phyloP scores from a whole-genome alignment of 2,113 vertebrate genomes.

The Poeciliopsis occidentalis region DNA sequence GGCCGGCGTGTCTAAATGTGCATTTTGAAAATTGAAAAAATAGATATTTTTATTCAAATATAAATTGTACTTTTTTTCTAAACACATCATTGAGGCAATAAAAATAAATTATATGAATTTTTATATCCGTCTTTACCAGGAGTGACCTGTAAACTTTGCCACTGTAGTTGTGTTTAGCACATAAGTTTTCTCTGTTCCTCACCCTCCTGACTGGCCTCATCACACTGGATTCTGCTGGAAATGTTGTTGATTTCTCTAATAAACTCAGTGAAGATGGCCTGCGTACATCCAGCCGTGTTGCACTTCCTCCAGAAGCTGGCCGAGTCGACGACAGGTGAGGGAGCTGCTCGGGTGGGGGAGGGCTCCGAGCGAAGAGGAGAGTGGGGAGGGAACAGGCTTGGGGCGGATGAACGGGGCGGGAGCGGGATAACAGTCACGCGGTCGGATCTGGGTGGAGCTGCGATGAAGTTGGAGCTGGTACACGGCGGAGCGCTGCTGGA shows the following conservation, averaged over 20 bases:
- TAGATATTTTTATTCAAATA: too few relatives aligned
- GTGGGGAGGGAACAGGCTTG: too few relatives aligned
- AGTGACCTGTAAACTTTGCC: too few relatives aligned
- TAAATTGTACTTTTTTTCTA: background rate
- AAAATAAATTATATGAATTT: too few relatives aligned
- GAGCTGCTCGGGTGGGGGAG: background rate
- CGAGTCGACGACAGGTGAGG: background rate
- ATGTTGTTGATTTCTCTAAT: conserved; percentile 54
- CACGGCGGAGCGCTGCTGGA: background rate
- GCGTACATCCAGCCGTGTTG: conserved; percentile 64
- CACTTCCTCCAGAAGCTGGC: conserved; percentile 75
- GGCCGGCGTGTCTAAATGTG: background rate
- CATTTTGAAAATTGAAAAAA: background rate
- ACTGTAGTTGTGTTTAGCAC: background rate
- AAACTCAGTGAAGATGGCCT: conserved; percentile 69
- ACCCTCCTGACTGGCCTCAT: conserved; percentile 74
- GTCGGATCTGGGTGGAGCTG: background rate
- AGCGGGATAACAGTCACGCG: background rate
- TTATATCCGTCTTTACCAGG: too few relatives aligned
- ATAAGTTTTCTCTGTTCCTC: conserved; percentile 11
- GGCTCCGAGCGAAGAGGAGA: background rate
- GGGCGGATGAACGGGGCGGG: background rate
- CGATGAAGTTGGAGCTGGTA: background rate
- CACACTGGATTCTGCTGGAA: conserved; percentile 61
- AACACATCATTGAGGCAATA: too few relatives aligned